Evolutionary conservation across 2,888 invertebrate species (phyloP).

Genomic region (Trachelus stipa): DNA sequence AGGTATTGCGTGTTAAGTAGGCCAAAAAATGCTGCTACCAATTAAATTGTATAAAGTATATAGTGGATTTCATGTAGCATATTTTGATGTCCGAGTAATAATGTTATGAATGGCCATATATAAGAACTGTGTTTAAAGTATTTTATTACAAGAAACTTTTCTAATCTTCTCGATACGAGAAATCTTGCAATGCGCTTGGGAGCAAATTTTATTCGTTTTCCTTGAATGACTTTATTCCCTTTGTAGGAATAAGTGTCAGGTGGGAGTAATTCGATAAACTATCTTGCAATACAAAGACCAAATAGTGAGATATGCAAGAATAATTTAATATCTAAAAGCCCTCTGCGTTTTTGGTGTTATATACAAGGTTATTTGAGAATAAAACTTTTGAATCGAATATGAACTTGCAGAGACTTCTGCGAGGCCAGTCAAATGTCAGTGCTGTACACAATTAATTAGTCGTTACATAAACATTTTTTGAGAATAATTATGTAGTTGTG

Average conservation of each 20-base stretch:
- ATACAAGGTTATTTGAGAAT: conserved; percentile 21
- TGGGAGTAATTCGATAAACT: not conserved
- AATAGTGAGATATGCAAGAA: conserved; percentile 32
- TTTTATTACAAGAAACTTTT: not conserved
- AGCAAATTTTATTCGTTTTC: not conserved
- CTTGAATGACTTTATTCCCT: not conserved
- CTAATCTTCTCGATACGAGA: not conserved
- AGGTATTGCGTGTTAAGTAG: not conserved
- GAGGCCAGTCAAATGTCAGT: not conserved
- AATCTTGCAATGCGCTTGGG: not conserved
- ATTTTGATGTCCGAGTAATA: not conserved
- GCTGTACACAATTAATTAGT: not conserved
- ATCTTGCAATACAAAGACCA: conserved; percentile 31
- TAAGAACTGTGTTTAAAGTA: not conserved
- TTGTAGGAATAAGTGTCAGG: not conserved
- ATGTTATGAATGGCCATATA: not conserved
- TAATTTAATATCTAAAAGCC: not conserved
- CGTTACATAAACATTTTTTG: not conserved
- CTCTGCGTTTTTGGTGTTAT: not conserved
- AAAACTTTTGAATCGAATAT: conserved; percentile 20
- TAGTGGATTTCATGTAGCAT: not conserved
- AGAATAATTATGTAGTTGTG: not conserved
- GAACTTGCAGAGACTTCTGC: not conserved
- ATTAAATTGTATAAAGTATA: not conserved
- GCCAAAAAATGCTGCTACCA: not conserved